These are phyloP conservation scores for Neuroscelio doddi DNA, from an alignment of 2,888 invertebrate species.

Conservation along the genomic window DNA sequence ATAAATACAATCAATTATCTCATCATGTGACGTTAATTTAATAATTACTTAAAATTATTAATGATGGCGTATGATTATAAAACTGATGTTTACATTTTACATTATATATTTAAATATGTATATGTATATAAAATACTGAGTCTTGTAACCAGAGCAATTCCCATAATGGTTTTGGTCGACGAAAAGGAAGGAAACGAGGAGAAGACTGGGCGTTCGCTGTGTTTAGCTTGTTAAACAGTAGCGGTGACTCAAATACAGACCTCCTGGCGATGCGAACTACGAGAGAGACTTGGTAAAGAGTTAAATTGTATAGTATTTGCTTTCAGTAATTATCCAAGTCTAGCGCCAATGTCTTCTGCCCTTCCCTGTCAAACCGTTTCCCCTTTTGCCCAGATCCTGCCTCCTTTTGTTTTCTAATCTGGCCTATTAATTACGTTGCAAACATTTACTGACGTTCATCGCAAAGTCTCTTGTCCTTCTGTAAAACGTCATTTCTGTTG, in stretches of 20 bases:
- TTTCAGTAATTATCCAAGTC: conserved; percentile 59
- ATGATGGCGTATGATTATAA: no score
- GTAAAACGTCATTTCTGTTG: no score
- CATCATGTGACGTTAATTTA: no score
- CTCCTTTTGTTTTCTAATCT: conserved; percentile 39
- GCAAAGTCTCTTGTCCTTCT: no score
- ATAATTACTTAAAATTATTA: no score
- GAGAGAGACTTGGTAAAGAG: conserved; percentile 38
- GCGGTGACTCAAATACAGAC: conserved; percentile 48
- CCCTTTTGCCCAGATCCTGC: conserved; percentile 7
- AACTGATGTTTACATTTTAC: no score
- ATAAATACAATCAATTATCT: no score
- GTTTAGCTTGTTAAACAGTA: conserved; percentile 55
- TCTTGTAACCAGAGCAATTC: conserved; percentile 28
- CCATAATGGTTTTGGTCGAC: conserved; percentile 29
- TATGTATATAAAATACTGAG: no score
- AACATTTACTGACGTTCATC: conserved; percentile 52
- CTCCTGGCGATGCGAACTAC: conserved; percentile 35
- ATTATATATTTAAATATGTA: no score
- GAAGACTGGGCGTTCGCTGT: conserved; percentile 35
- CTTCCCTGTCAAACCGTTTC: conserved; percentile 26
- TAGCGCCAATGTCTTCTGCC: conserved; percentile 49
- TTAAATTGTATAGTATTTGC: conserved; percentile 64
- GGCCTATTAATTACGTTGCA: conserved; percentile 62
- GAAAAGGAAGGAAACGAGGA: conserved; percentile 27